phyloP scores from a whole-genome alignment of 2,113 vertebrate species.

The Saiga tatarica region DNA sequence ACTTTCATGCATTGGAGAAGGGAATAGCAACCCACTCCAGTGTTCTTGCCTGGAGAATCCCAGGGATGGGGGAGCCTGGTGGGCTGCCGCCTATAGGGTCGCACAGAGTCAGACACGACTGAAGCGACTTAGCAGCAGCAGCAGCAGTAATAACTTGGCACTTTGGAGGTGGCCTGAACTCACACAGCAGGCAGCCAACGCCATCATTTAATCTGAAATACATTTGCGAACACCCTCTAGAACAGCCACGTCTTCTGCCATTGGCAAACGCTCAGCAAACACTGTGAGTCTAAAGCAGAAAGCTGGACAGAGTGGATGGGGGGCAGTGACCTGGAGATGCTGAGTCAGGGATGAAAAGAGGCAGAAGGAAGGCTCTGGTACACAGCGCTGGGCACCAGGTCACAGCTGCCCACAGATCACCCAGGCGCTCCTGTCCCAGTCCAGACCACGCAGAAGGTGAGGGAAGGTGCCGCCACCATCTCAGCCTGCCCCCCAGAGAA shows the following conservation, averaged over 20 bases:
- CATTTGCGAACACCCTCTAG: not conserved
- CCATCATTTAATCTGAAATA: not conserved
- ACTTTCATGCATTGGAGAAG: too few relatives aligned
- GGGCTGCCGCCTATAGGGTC: too few relatives aligned
- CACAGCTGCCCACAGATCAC: not conserved
- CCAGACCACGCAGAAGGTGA: not conserved
- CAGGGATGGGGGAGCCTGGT: too few relatives aligned
- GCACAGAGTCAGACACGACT: fast-evolving
- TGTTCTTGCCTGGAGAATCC: too few relatives aligned
- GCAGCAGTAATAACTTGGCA: not conserved
- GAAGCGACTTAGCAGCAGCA: too few relatives aligned
- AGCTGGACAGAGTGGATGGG: too few relatives aligned
- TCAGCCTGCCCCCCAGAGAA: not conserved
- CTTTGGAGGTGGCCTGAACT: not conserved
- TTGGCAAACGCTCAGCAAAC: not conserved
- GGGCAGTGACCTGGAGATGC: not conserved
- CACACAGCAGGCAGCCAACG: not conserved
- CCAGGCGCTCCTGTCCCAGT: not conserved
- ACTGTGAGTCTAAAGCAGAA: not conserved
- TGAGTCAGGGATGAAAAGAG: not conserved
- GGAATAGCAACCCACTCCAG: too few relatives aligned
- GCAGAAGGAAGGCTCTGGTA: too few relatives aligned
- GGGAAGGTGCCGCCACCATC: not conserved
- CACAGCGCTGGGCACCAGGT: fast-evolving
- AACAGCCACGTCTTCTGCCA: not conserved